phyloP scores from a whole-genome alignment of 1,140 invertebrate species.

The Lepidurus couesii region DNA sequence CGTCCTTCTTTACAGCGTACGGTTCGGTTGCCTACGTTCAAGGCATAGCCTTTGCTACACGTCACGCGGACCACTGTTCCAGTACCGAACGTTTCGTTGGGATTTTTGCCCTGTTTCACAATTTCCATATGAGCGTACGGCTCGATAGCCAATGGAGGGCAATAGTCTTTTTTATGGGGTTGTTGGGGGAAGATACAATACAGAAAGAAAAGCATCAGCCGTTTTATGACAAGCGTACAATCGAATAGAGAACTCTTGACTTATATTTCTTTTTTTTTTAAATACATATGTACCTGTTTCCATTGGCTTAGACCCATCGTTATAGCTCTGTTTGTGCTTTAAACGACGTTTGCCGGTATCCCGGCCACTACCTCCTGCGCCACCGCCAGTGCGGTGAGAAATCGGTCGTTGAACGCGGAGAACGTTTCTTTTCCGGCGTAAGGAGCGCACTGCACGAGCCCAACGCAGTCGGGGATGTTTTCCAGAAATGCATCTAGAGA shows the following conservation, averaged over 20 bases:
- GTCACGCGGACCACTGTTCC: slow-evolving; percentile 64
- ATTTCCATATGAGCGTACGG: slow-evolving; percentile 60
- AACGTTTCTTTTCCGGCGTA: not conserved
- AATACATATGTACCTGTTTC: slow-evolving; percentile 5
- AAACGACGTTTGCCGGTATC: not conserved
- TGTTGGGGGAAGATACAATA: not conserved
- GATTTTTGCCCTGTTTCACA: slow-evolving; percentile 48
- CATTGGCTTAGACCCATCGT: not conserved
- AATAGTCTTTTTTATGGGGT: slow-evolving; percentile 42
- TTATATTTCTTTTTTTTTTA: not conserved
- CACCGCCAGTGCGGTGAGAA: slow-evolving; percentile 1
- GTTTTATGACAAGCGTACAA: not conserved
- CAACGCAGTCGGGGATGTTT: slow-evolving; percentile 74
- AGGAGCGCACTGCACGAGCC: slow-evolving; percentile 50
- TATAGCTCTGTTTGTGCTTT: not conserved
- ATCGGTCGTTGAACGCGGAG: not conserved
- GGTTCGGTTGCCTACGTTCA: slow-evolving; percentile 67
- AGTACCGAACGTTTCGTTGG: slow-evolving; percentile 43
- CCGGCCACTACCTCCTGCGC: not conserved
- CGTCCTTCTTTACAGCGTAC: slow-evolving; percentile 67
- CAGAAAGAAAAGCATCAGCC: not conserved
- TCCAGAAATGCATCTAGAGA: slow-evolving; percentile 62
- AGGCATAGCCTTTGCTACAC: slow-evolving; percentile 65
- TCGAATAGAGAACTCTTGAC: not conserved
- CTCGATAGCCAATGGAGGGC: slow-evolving; percentile 55